Evolutionary conservation across 2,888 invertebrate species (phyloP), one percentile per base, ranked within the genome.

Genomic region (Agrilus cyanescens): DNA sequence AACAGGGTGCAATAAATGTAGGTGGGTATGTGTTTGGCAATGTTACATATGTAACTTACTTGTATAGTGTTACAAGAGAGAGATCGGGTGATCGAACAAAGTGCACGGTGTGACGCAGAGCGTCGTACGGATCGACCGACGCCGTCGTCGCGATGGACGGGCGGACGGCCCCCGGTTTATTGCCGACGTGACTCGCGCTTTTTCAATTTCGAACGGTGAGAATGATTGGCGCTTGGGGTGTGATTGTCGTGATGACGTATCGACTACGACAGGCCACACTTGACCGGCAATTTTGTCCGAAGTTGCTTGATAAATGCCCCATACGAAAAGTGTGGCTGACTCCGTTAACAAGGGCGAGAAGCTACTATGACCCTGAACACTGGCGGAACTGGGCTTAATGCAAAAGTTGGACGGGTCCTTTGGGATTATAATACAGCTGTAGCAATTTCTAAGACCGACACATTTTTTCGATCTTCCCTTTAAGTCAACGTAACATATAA

Each of bases 151-250:
- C 62, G 65, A 66, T 65, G 63, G 63, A 65, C 65, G 65, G 60
- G 62, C 63, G 63, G 63, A 63, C 62, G 61, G 63, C 58, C 61
- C 59, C 57, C 60, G 58, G 63, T 66, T 67, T 67, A 66, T 66
- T 67, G 65, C 63, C 61, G 61, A 64, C 65, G 66, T 66, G 67
- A 63, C 63, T 66, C 64, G 63, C 65, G 66, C 65, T 65, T 67
- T 67, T 67, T 66, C 67, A 67, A 67, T 67, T 67, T 66, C 63
- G 63, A 60, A 59, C 61, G 57, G 60, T 57, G 61, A 60, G 63
- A 63, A 65, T 65, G 65, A 67, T 67, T 65, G 66, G 63, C 66
- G 66, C 66, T 67, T 56, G 60, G 67, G 67, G 66, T 66, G 66
- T 63, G 66, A 66, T 66, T 67, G 65, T 63, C 63, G 60, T 60